Evolutionary conservation across 37 sponge, comb jelly and placozoan species (phyloP).

Genomic region (Diacarnus erythraeanus): DNA sequence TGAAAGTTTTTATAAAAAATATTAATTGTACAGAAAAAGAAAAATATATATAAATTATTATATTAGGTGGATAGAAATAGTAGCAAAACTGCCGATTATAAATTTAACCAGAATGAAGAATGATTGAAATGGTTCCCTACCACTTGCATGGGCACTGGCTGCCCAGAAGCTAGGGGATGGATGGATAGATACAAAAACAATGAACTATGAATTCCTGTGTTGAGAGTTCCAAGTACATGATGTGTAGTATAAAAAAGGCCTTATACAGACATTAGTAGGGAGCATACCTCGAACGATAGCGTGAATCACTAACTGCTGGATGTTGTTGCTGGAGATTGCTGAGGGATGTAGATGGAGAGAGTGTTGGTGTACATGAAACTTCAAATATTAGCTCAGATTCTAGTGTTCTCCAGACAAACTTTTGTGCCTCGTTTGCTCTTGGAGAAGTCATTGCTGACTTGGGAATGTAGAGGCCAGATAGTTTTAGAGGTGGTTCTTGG

Average conservation of each 20-base stretch:
- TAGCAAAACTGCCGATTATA: too few relatives aligned
- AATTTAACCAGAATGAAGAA: too few relatives aligned
- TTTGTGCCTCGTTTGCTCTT: constrained; percentile 88
- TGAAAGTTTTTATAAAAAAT: too few relatives aligned
- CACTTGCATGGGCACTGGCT: too few relatives aligned
- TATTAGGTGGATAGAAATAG: too few relatives aligned
- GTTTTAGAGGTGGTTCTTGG: constrained; percentile 73
- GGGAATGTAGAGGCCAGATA: constrained; percentile 49
- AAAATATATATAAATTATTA: too few relatives aligned
- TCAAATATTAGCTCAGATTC: constrained; percentile 77
- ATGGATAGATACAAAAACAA: background rate
- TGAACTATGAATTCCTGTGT: background rate
- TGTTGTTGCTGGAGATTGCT: constrained; percentile 24
- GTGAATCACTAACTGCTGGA: constrained; percentile 4
- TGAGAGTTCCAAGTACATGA: background rate
- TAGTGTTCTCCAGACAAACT: constrained; percentile 87
- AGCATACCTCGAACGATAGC: constrained; percentile 28
- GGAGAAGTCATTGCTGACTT: constrained; percentile 65
- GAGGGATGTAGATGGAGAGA: constrained; percentile 14
- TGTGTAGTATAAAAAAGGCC: background rate
- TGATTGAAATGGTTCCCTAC: too few relatives aligned
- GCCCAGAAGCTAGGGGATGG: too few relatives aligned
- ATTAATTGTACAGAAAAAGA: too few relatives aligned
- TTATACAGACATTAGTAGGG: constrained; percentile 27
- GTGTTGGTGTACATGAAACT: constrained; percentile 68